Conservation (phyloP, 2,113 vertebrate genomes). For the Ciconia boyciana region DNA sequence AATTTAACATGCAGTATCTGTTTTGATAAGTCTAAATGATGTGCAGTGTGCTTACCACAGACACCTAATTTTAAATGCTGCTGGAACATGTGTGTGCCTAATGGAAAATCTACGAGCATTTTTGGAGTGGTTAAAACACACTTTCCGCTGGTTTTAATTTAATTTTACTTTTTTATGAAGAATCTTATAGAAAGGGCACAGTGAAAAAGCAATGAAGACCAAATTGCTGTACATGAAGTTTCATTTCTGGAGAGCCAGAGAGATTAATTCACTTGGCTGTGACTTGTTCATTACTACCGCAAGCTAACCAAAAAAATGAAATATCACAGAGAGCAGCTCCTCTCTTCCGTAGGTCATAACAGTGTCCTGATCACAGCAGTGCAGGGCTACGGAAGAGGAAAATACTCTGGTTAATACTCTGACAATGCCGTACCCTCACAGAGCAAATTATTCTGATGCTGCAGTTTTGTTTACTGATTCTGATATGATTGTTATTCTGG, state of each 20-base stretch:
- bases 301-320: constrained; percentile 64
- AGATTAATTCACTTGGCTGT: constrained; percentile 73
- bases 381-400: constrained; percentile 27
- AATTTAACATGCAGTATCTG: neutral
- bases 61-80: neutral
- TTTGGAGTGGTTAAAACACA: constrained; percentile 56
- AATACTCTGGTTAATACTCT: constrained; percentile 3
- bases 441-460: constrained; percentile 18
- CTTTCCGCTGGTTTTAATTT: constrained; percentile 53
- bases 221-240: constrained; percentile 62
- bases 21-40: neutral
- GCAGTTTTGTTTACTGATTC: constrained; percentile 49
- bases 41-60: neutral
- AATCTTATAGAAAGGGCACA: constrained; percentile 61
- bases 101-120: constrained; percentile 42
- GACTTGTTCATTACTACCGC: constrained; percentile 68
- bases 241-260: constrained; percentile 60
- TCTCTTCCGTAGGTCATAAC: constrained; percentile 32
- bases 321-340: constrained; percentile 47
- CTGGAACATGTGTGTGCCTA: neutral
- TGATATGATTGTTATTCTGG: neutral
- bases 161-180: constrained; percentile 62
- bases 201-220: constrained; percentile 59
- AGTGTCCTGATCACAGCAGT: constrained; percentile 46
- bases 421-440: neutral